These are phyloP conservation scores for Melanotaenia pygmaea DNA, from an alignment of 2,797 vertebrate genomes.

Conservation along the genomic window DNA sequence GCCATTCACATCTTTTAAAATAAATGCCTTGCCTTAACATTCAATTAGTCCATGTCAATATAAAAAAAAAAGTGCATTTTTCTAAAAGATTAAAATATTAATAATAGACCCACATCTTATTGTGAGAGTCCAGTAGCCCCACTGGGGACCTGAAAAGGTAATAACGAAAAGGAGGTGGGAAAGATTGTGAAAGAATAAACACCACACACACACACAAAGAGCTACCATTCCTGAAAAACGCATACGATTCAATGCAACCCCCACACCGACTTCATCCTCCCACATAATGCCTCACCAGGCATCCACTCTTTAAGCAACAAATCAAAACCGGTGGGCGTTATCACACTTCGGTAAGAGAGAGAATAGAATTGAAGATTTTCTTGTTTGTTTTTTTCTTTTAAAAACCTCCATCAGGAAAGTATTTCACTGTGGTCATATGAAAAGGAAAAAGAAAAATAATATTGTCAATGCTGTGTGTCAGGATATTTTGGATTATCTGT, in stretches of 20 bases:
- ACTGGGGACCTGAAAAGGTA: constrained; percentile 47
- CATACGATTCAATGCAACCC: constrained; percentile 73
- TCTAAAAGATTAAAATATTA: constrained; percentile 56
- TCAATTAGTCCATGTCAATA: constrained; percentile 33
- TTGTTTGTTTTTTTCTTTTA: neutral
- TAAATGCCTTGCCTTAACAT: constrained; percentile 13
- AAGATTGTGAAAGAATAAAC: constrained; percentile 55
- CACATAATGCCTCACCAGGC: constrained; percentile 76
- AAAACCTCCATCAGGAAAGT: constrained; percentile 43
- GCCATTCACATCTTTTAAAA: constrained; percentile 3
- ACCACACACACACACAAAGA: constrained; percentile 57
- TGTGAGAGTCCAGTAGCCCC: constrained; percentile 50
- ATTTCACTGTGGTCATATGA: constrained; percentile 46
- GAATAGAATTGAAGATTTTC: constrained; percentile 58
- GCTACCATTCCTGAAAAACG: constrained; percentile 66
- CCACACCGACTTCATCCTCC: constrained; percentile 66
- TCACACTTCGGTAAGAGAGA: constrained; percentile 63
- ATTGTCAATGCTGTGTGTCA: constrained; percentile 8
- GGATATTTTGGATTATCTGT: neutral
- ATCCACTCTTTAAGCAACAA: constrained; percentile 76
- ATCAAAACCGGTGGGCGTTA: constrained; percentile 76
- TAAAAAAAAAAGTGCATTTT: constrained; percentile 21
- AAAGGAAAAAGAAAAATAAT: constrained; percentile 26
- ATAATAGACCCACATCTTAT: constrained; percentile 44
- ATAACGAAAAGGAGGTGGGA: constrained; percentile 60